Evolutionary conservation across 2,113 vertebrate species (phyloP), one percentile per base, ranked within the genome.

Genomic region (Acrocephalus kingi): DNA sequence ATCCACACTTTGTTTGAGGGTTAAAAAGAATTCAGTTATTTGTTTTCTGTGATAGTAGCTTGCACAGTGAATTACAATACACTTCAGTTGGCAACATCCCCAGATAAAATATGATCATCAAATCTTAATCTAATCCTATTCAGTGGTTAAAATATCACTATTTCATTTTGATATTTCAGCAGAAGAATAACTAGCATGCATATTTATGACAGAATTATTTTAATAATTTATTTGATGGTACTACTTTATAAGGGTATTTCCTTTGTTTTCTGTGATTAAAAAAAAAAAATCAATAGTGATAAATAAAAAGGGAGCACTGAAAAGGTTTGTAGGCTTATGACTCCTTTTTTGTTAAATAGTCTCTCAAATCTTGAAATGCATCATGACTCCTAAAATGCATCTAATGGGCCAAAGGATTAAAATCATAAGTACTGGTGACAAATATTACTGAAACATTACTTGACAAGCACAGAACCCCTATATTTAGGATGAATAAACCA

Each of bases 11-110:
- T 11, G 1, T 80, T 51, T 92, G 41, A 93, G 30, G 67, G 68
- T 66, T 93, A 90, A 93, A 97, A 95, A 96, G 35, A 69, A 75
- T 66, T 64, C 72, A 59, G 45, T 92, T 94, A 78, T 86, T 92
- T 91, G 6, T 56, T 93, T 91, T 63, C 78, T 63, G 1, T 59
- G 30, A 48, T 41, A 88, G 52, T 35, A 67, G 2, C 28, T 94
- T 92, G n/a, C 49, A 56, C 16, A 31, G 37, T 79, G 73, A 78
- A 94, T 93, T 82, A 67, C 48, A 76, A 52, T 39, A 55, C 17
- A 35, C 37, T 62, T 75, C 58, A 62, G 5, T 21, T 66, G 55
- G 51, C 68, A 91, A 67, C 33, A 71, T 37, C 24, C 25, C 61
- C 73, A 68, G 39, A 68, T 48, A 89, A 94, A 87, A 89, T 54